phyloP scores from a whole-genome alignment of 2,888 invertebrate genomes.

The Geotrupes spiniger region DNA sequence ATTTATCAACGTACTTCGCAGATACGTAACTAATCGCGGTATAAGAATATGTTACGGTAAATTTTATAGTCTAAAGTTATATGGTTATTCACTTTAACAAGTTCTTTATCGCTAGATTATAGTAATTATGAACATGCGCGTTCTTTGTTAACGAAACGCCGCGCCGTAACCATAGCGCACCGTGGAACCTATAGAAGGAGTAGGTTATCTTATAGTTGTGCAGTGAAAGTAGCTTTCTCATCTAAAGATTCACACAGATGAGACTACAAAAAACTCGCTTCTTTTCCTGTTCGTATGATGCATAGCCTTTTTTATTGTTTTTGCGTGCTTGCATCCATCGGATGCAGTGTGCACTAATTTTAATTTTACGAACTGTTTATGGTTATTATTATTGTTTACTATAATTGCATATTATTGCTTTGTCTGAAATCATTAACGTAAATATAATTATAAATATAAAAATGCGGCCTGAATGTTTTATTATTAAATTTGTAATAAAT shows the following conservation, averaged over 20 bases:
- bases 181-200: constrained; percentile 10
- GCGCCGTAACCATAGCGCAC: background rate
- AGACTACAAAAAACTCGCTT: constrained; percentile 19
- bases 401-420: no score
- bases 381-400: no score
- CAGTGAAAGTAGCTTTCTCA: constrained; percentile 28
- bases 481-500: no score
- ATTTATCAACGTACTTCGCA: no score
- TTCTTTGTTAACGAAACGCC: no score
- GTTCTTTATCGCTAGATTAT: background rate
- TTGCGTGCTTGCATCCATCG: no score
- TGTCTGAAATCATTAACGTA: no score
- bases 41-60: no score
- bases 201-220: constrained; percentile 24
- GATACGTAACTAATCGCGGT: no score
- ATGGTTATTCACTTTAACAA: background rate
- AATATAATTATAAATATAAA: no score
- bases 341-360: background rate
- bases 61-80: background rate
- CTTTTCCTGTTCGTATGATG: constrained; percentile 12
- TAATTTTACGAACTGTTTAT: no score
- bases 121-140: background rate
- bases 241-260: constrained; percentile 25
- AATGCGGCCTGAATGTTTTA: no score
- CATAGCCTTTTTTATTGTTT: constrained; percentile 7